Evolutionary conservation across 2,113 vertebrate species (phyloP).

Genomic region (Riparia riparia): DNA sequence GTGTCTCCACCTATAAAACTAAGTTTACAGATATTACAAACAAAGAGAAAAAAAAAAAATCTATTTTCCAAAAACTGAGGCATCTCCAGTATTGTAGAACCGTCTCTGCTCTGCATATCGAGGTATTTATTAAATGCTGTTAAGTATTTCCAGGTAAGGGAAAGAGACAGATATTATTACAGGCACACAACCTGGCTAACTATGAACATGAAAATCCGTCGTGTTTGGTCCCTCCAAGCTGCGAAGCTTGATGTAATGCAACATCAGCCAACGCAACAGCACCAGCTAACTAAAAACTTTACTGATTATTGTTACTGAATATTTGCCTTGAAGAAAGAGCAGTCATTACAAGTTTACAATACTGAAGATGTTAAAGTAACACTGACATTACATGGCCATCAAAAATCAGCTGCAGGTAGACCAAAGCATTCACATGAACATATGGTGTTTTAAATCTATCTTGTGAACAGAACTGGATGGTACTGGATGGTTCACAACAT

Average conservation of each 20-base stretch:
- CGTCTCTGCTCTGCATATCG: neutral
- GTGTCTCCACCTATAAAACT: neutral
- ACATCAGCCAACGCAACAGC: neutral
- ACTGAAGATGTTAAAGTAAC: neutral
- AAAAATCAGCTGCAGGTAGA: neutral
- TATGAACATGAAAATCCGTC: neutral
- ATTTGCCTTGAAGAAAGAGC: neutral
- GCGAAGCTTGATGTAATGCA: neutral
- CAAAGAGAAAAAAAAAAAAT: neutral
- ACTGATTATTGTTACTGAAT: neutral
- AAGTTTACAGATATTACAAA: neutral
- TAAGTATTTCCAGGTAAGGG: neutral
- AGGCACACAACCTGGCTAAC: neutral
- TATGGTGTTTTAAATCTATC: rapidly evolving
- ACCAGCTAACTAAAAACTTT: neutral
- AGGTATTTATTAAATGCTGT: neutral
- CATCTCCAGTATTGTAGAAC: neutral
- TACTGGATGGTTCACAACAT: neutral
- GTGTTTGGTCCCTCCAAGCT: neutral
- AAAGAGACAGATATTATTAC: neutral
- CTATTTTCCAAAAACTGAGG: neutral
- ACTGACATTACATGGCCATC: neutral
- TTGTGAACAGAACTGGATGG: neutral
- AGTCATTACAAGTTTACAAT: neutral
- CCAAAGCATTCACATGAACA: neutral